Conservation (phyloP, 1,140 invertebrate species). For the Drosophila pallidifrons region DNA sequence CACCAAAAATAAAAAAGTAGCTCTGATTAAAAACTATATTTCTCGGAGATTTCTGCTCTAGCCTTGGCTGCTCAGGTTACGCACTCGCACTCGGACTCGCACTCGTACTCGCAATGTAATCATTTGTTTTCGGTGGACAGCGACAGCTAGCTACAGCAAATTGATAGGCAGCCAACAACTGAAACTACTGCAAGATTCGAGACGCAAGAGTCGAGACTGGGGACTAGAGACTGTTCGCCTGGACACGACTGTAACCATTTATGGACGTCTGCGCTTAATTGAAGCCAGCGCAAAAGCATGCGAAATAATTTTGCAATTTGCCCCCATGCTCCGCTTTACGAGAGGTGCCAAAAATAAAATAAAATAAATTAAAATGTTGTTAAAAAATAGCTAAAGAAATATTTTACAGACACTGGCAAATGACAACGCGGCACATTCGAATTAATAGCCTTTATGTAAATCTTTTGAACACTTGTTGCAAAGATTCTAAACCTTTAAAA, state of each 20-base stretch:
- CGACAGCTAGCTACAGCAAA: constrained; percentile 64
- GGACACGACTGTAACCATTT: constrained; percentile 61
- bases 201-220: constrained; percentile 8
- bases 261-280: constrained; percentile 81
- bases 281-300: constrained; percentile 71
- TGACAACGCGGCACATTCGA: constrained; percentile 54
- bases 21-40: constrained; percentile 75
- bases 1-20: constrained; percentile 31
- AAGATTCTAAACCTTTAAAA: background rate
- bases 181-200: constrained; percentile 32
- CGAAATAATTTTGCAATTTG: constrained; percentile 75
- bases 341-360: constrained; percentile 63
- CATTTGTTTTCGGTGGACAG: constrained; percentile 74
- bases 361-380: constrained; percentile 26
- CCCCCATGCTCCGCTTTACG: constrained; percentile 38
- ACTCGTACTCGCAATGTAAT: constrained; percentile 75
- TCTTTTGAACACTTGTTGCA: background rate
- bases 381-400: constrained; percentile 35
- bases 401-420: constrained; percentile 51
- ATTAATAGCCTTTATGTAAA: constrained; percentile 69
- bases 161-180: constrained; percentile 76
- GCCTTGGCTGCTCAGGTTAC: constrained; percentile 71
- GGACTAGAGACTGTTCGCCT: constrained; percentile 13
- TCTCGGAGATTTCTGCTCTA: constrained; percentile 18
- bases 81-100: constrained; percentile 57